Base-by-base conservation (phyloP, 1,140 invertebrate species). In the Epicauta chinensis region DNA sequence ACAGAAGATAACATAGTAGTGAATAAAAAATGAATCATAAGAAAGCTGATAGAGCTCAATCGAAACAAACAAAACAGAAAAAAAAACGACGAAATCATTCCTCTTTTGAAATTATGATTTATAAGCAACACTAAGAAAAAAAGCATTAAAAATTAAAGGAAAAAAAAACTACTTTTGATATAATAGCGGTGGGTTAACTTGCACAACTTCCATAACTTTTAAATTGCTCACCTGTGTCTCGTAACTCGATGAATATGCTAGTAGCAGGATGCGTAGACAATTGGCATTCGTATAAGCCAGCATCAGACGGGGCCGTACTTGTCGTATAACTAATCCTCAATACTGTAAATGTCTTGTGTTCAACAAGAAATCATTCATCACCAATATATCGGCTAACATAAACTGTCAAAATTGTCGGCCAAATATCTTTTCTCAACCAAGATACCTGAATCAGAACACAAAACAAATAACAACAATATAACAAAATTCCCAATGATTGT, bases 211-310 rank as follows among this genome's bases (percentile, higher is more conserved):
- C n/a, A n/a, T n/a, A n/a, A n/a, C n/a, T n/a, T n/a, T n/a, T n/a
- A n/a, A n/a, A n/a, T n/a, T n/a, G n/a, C n/a, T n/a, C n/a, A n/a
- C n/a, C n/a, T n/a, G n/a, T n/a, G n/a, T n/a, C n/a, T n/a, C n/a
- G n/a, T n/a, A n/a, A n/a, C n/a, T n/a, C 87, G 43, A 91, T 71
- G 72, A 89, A 90, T 74, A 89, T 87, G 71, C 86, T 89, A 13
- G 85, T 84, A 48, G 88, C 87, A 40, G 89, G 89, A 75, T 92
- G 87, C 16, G 87, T 88, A 17, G 87, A 90, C 11, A 93, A 84
- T 76, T 92, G 89, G 70, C 89, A 93, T 71, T 93, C 88, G 71
- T 92, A 93, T 43, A 81, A 71, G 17, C 89, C 89, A 12, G 82
- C 83, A 69, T 93, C 90, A 51, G 84, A 77, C 58, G 79, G n/a